These are phyloP conservation scores for Harpalus rubripes DNA, from an alignment of 2,888 invertebrate species.

Conservation along the genomic window DNA sequence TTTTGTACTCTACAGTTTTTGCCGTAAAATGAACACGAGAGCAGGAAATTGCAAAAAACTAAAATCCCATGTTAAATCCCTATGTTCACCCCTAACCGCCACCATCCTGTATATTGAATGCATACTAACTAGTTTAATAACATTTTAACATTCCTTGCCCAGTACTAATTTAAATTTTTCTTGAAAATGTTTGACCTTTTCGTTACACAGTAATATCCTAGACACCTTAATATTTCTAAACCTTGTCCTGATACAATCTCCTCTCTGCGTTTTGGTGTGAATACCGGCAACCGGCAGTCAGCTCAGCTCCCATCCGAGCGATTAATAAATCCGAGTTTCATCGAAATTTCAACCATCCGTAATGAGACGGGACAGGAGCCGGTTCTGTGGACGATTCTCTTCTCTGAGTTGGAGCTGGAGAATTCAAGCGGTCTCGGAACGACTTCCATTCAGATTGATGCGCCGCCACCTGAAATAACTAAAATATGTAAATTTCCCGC, in stretches of 20 bases:
- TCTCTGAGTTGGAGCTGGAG: not conserved
- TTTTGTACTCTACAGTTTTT: too few relatives aligned
- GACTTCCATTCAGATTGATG: conserved; percentile 54
- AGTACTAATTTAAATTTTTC: not conserved
- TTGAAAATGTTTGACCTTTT: not conserved
- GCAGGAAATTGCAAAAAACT: too few relatives aligned
- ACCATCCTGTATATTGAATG: too few relatives aligned
- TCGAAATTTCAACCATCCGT: conserved; percentile 56
- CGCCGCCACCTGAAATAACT: conserved; percentile 59
- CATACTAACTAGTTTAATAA: not conserved
- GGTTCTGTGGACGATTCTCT: conserved; percentile 17
- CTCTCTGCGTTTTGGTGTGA: not conserved
- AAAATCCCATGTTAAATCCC: too few relatives aligned
- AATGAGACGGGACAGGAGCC: conserved; percentile 60
- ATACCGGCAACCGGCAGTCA: conserved; percentile 14
- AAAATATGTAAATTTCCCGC: conserved; percentile 62
- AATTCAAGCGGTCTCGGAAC: not conserved
- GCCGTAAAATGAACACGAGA: too few relatives aligned
- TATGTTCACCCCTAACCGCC: too few relatives aligned
- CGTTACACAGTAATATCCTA: not conserved
- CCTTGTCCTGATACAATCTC: conserved; percentile 2
- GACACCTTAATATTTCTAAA: not conserved
- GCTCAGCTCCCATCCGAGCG: conserved; percentile 1
- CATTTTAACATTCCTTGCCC: not conserved
- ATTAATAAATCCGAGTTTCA: conserved; percentile 56